Evolutionary conservation across 2,113 vertebrate genomes (phyloP).

Genomic region (Pao palembangensis): DNA sequence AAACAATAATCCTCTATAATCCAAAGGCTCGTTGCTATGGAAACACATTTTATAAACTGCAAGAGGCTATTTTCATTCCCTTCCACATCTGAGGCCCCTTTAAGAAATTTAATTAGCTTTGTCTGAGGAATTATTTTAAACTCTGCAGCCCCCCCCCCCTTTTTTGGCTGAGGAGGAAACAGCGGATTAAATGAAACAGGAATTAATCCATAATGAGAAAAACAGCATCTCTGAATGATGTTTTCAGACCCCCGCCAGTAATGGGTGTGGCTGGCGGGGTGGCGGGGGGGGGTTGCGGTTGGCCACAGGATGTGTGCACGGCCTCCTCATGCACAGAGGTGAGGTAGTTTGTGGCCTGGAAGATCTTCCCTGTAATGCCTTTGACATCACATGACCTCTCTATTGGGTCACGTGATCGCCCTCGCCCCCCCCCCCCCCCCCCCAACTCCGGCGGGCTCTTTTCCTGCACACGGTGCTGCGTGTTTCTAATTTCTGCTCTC

Average conservation of each 20-base stretch:
- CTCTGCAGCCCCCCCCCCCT: too few species aligned
- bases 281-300: slow-evolving; percentile 40
- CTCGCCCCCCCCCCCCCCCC: not conserved
- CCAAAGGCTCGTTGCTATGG: too few species aligned
- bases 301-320: slow-evolving; percentile 51
- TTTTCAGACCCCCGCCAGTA: slow-evolving; percentile 15
- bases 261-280: slow-evolving; percentile 20
- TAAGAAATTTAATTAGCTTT: too few species aligned
- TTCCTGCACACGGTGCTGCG: slow-evolving; percentile 41
- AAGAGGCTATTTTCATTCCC: too few species aligned
- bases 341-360: slow-evolving; percentile 35
- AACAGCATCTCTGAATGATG: too few species aligned
- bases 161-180: too few species aligned
- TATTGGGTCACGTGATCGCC: slow-evolving; percentile 17
- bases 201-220: too few species aligned
- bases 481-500: slow-evolving; percentile 62
- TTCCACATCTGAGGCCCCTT: too few species aligned
- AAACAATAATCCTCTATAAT: too few species aligned
- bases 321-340: slow-evolving; percentile 55
- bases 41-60: too few species aligned
- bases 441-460: slow-evolving; percentile 11
- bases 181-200: too few species aligned
- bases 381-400: slow-evolving; percentile 5
- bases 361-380: slow-evolving; percentile 24
- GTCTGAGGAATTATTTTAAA: too few species aligned